These are phyloP conservation scores for Epirrhoe alternata DNA, from an alignment of 2,888 invertebrate species.

Conservation along the genomic window DNA sequence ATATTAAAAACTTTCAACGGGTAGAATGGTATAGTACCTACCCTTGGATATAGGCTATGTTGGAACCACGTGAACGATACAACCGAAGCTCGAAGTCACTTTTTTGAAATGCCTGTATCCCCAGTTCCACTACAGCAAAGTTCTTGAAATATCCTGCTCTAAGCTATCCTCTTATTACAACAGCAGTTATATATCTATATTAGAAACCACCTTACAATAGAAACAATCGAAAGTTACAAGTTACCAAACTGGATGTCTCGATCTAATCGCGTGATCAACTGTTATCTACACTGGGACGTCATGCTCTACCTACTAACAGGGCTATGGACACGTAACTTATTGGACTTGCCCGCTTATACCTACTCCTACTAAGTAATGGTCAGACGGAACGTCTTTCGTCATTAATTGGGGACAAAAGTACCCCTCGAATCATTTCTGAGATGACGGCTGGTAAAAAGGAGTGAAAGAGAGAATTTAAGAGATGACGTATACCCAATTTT, in stretches of 20 bases:
- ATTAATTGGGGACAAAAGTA: background rate
- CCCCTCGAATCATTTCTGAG: background rate
- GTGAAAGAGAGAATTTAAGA: too few species aligned
- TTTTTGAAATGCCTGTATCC: too few species aligned
- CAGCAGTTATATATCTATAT: too few species aligned
- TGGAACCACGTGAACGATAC: too few species aligned
- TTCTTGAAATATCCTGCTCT: background rate
- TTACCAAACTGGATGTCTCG: constrained; percentile 20
- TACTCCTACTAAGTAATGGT: background rate
- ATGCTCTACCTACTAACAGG: constrained; percentile 30
- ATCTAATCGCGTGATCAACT: constrained; percentile 21
- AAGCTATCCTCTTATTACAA: background rate
- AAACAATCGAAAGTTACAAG: constrained; percentile 25
- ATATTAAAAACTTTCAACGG: too few species aligned
- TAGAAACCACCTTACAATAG: constrained; percentile 11
- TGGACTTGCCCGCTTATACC: background rate
- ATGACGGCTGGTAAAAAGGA: too few species aligned
- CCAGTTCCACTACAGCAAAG: too few species aligned
- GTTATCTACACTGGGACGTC: constrained; percentile 18
- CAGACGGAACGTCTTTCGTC: background rate
- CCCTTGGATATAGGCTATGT: too few species aligned
- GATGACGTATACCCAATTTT: too few species aligned
- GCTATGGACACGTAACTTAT: constrained; percentile 27
- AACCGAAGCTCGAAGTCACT: too few species aligned
- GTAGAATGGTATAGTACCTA: too few species aligned